phyloP scores from a whole-genome alignment of 1,140 invertebrate genomes.

The Pachyrhynchus sulphureomaculatus region DNA sequence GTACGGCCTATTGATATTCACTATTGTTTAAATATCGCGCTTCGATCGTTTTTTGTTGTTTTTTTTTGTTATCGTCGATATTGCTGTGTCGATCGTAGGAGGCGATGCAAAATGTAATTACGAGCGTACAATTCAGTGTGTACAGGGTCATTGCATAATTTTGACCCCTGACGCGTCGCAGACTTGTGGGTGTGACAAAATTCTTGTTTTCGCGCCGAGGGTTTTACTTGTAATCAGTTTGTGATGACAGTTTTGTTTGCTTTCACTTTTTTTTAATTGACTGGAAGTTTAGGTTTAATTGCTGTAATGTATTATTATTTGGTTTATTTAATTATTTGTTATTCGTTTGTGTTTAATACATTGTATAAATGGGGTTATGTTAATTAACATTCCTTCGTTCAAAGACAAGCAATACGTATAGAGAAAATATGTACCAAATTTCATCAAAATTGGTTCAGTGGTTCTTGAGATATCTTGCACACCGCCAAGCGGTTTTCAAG shows the following conservation, averaged over 20 bases:
- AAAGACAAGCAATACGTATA: too few species aligned
- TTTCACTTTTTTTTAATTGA: too few species aligned
- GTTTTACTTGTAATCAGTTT: too few species aligned
- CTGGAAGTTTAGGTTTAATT: neutral
- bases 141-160: conserved; percentile 29
- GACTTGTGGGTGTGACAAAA: conserved; percentile 1
- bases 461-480: too few species aligned
- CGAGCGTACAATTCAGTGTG: neutral
- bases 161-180: conserved; percentile 4
- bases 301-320: neutral
- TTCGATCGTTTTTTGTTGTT: conserved; percentile 15
- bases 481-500: too few species aligned
- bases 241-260: too few species aligned
- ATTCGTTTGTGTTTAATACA: too few species aligned
- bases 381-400: too few species aligned
- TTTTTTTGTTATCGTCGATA: conserved; percentile 9
- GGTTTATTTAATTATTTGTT: too few species aligned
- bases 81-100: conserved; percentile 6
- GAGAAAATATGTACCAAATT: too few species aligned
- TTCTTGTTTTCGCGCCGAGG: neutral
- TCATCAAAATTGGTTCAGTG: too few species aligned
- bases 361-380: too few species aligned
- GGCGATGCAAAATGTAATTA: conserved; percentile 30
- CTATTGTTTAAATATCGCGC: conserved; percentile 37
- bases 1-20: conserved; percentile 41